These are phyloP conservation scores for Natrix natrix DNA, from an alignment of 2,797 vertebrate species.

Conservation along the genomic window DNA sequence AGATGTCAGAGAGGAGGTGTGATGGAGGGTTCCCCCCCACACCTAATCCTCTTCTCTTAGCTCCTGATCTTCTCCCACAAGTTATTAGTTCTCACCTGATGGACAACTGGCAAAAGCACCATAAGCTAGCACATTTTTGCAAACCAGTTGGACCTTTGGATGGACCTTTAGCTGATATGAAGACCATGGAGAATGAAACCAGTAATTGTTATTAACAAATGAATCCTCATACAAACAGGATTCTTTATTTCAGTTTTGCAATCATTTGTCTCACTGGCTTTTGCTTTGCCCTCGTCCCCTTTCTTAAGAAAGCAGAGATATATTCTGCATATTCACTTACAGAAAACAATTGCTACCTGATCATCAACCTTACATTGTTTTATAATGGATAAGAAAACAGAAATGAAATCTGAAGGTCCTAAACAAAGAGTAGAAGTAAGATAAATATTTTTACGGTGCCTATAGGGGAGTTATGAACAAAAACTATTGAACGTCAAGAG, in stretches of 20 bases:
- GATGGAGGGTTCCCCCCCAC: no score
- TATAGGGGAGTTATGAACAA: neutral
- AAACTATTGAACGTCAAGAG: neutral
- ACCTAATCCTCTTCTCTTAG: neutral
- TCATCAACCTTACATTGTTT: no score
- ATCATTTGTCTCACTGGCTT: neutral
- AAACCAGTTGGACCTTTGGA: accelerated
- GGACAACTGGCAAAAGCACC: neutral
- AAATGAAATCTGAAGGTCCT: no score
- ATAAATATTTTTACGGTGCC: neutral
- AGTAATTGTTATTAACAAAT: neutral
- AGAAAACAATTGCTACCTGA: neutral
- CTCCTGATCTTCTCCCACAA: neutral
- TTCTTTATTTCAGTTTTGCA: neutral
- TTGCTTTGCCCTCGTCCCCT: neutral
- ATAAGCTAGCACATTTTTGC: accelerated
- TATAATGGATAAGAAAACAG: no score
- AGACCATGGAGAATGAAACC: neutral
- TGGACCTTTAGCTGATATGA: accelerated
- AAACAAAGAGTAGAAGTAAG: no score
- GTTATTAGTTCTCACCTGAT: constrained; percentile 1
- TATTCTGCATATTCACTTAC: neutral
- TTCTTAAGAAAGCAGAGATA: neutral
- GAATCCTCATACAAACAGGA: neutral
- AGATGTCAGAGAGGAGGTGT: neutral